Percentiles rank a stretch among this genome's conserved stretches.
Evolutionary conservation across 2,888 invertebrate species (phyloP).

Genomic region (Schizotus pectinicornis): DNA sequence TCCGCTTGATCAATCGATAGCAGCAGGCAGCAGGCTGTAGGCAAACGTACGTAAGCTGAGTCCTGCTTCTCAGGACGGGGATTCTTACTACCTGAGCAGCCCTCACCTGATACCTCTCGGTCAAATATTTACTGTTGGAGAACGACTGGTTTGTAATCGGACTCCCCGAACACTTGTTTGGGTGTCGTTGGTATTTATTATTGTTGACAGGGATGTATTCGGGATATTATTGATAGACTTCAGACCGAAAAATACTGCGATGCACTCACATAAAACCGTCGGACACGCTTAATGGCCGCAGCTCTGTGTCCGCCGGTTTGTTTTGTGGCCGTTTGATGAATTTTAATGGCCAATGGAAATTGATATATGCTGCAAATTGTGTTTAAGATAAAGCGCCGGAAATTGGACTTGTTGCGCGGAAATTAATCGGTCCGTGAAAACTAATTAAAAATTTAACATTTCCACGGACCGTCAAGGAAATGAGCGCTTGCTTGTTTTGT

Average conservation of each 20-base stretch:
- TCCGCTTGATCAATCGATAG: background rate
- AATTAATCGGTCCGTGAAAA: no score
- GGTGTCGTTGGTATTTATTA: slow-evolving; percentile 44
- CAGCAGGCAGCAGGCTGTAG: slow-evolving; percentile 1
- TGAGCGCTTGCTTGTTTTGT: no score
- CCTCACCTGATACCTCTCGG: slow-evolving; percentile 35
- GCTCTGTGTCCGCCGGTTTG: slow-evolving; percentile 10
- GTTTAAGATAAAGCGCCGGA: no score
- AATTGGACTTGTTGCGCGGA: no score
- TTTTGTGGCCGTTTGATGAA: slow-evolving; percentile 18
- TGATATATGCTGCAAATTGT: slow-evolving; percentile 4
- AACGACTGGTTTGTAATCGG: slow-evolving; percentile 44
- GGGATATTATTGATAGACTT: slow-evolving; percentile 34
- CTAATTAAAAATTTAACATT: no score
- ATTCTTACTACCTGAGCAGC: slow-evolving; percentile 10
- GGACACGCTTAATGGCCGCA: slow-evolving; percentile 20
- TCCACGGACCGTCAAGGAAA: no score
- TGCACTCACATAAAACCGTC: slow-evolving; percentile 25
- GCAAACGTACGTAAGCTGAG: slow-evolving; percentile 12
- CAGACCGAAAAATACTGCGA: slow-evolving; percentile 15
- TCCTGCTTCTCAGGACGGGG: background rate
- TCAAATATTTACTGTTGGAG: slow-evolving; percentile 43
- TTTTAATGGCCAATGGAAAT: slow-evolving; percentile 13
- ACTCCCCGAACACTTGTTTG: slow-evolving; percentile 44
- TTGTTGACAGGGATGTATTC: slow-evolving; percentile 44